These are phyloP conservation scores for Diabrotica virgifera DNA, from an alignment of 1,140 invertebrate species.

Conservation along the genomic window DNA sequence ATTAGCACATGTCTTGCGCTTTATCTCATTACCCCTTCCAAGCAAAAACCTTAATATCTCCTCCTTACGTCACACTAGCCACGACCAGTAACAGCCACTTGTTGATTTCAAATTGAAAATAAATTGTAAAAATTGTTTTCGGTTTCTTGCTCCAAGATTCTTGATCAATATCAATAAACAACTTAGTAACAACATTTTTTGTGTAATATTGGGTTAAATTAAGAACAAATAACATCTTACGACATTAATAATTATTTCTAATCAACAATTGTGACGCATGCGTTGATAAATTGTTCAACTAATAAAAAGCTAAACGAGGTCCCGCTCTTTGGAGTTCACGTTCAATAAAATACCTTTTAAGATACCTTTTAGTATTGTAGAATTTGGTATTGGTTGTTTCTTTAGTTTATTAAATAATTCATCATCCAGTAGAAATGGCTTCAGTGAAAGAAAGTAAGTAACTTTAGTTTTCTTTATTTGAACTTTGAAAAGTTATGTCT, in stretches of 20 bases:
- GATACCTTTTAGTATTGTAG: neutral
- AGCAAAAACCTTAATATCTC: neutral
- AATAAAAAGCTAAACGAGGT: neutral
- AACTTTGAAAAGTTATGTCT: too few species aligned
- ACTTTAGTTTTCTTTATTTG: too few species aligned
- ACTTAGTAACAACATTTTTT: neutral
- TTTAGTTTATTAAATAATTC: conserved; percentile 1
- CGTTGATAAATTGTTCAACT: neutral
- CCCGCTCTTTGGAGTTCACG: too few species aligned
- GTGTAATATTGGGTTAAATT: neutral
- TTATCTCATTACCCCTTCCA: conserved; percentile 1
- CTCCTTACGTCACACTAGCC: neutral
- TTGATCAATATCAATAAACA: neutral
- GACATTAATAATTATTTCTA: neutral
- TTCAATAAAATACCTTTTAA: neutral
- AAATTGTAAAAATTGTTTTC: neutral
- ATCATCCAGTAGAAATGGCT: neutral
- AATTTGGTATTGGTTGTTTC: neutral
- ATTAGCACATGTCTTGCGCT: conserved; percentile 3
- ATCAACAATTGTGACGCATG: neutral
- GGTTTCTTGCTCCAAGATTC: too few species aligned
- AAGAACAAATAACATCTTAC: neutral
- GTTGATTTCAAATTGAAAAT: neutral
- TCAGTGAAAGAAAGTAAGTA: conserved; percentile 3
- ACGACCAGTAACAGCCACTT: neutral